Evolutionary conservation across 2,888 invertebrate species (phyloP).

Genomic region (Tachina grossa): DNA sequence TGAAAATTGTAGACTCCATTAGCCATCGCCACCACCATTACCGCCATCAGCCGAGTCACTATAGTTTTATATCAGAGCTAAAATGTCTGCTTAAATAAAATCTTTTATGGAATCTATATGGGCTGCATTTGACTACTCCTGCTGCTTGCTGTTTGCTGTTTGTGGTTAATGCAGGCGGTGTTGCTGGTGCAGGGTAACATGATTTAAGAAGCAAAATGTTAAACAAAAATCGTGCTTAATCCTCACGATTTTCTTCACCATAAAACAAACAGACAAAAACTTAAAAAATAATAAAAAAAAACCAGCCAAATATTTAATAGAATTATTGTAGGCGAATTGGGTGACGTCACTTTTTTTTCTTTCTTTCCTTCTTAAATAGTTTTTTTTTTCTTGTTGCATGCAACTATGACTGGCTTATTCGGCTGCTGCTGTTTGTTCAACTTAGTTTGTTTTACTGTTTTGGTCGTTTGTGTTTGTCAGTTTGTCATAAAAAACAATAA

Average conservation of each 20-base stretch:
- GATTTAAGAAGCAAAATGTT: conserved; percentile 71
- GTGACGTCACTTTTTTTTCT: conserved; percentile 67
- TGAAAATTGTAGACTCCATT: conserved; percentile 58
- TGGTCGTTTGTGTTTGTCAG: conserved; percentile 57
- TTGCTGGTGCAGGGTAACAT: conserved; percentile 70
- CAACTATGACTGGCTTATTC: neutral
- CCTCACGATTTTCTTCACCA: conserved; percentile 66
- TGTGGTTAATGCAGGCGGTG: conserved; percentile 37
- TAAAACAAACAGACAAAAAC: conserved; percentile 21
- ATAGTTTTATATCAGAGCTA: conserved; percentile 4
- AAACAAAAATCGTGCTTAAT: conserved; percentile 67
- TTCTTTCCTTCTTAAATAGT: conserved; percentile 3
- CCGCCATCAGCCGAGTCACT: neutral
- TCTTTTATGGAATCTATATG: conserved; percentile 62
- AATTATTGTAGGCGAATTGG: conserved; percentile 71
- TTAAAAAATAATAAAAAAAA: conserved; percentile 42
- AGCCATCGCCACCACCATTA: conserved; percentile 30
- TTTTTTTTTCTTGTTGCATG: conserved; percentile 5
- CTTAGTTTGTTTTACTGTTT: conserved; percentile 14
- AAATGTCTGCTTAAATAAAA: conserved; percentile 38
- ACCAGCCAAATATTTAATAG: conserved; percentile 57
- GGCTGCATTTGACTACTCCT: conserved; percentile 60
- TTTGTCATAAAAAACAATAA: conserved; percentile 71
- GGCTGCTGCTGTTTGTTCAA: conserved; percentile 42
- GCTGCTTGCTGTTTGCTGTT: conserved; percentile 49